These are phyloP conservation scores for Ichneumon xanthorius DNA, from an alignment of 2,888 invertebrate species.

Conservation along the genomic window DNA sequence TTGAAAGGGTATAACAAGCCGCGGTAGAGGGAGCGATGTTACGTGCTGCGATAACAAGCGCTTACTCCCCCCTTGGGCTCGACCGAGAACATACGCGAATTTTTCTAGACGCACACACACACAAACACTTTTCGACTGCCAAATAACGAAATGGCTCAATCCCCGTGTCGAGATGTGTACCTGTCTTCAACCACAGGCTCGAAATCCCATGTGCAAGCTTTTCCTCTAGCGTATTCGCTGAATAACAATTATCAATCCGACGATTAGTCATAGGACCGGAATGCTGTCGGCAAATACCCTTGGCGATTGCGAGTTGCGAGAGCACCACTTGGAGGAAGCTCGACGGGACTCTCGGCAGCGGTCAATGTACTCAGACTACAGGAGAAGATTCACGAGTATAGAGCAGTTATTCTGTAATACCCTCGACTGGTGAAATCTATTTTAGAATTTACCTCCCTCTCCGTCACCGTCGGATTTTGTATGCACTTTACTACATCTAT, in stretches of 20 bases:
- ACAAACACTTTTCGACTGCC: background rate
- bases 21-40: slow-evolving; percentile 30
- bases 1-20: slow-evolving; percentile 17
- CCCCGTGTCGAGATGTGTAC: background rate
- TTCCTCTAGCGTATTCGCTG: background rate
- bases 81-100: slow-evolving; percentile 35
- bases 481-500: background rate
- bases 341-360: background rate
- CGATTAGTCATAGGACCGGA: background rate
- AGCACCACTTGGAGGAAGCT: slow-evolving; percentile 4
- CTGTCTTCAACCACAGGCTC: background rate
- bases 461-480: background rate
- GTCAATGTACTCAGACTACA: slow-evolving; percentile 34
- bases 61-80: slow-evolving; percentile 33
- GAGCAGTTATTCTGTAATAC: slow-evolving; percentile 57
- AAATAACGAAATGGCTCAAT: background rate
- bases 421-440: slow-evolving; percentile 60
- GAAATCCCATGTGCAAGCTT: background rate
- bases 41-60: slow-evolving; percentile 60
- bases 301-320: background rate
- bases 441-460: slow-evolving; percentile 50
- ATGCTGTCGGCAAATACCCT: background rate
- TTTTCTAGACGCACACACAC: slow-evolving; percentile 7
- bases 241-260: slow-evolving; percentile 1
- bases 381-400: slow-evolving; percentile 19